Evolutionary conservation across 2,113 vertebrate species (phyloP).

Genomic region (Sardina pilchardus): DNA sequence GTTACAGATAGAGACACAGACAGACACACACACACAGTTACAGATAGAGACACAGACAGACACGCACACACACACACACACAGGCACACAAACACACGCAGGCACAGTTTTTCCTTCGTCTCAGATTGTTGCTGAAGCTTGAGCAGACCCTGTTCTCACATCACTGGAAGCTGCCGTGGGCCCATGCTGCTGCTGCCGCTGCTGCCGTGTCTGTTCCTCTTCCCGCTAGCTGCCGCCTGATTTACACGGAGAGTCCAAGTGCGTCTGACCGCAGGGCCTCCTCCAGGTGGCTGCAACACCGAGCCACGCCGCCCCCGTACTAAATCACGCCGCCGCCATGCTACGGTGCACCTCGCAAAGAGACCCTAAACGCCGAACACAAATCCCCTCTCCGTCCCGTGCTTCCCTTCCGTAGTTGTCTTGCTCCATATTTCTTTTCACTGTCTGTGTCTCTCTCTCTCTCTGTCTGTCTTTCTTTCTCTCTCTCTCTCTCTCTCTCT

Average conservation of each 20-base stretch:
- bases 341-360: neutral
- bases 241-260: neutral
- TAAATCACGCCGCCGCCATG: neutral
- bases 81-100: neutral
- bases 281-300: neutral
- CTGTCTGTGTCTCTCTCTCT: constrained; percentile 53
- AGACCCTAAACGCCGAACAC: neutral
- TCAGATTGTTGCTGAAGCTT: neutral
- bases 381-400: constrained; percentile 44
- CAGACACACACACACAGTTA: neutral
- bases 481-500: constrained; percentile 1
- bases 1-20: neutral
- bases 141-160: neutral
- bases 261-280: neutral
- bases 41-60: neutral
- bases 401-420: neutral
- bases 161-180: neutral
- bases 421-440: neutral
- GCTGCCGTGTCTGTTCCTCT: neutral
- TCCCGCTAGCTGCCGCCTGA: neutral
- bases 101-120: neutral
- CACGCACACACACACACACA: neutral
- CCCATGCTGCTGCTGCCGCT: neutral
- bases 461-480: neutral
- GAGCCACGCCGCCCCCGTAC: neutral